A percentile compares a stretch with the other conserved stretches of the same genome.
Conservation (phyloP, 2,888 invertebrate species). For the Tenthredo scrophulariae region DNA sequence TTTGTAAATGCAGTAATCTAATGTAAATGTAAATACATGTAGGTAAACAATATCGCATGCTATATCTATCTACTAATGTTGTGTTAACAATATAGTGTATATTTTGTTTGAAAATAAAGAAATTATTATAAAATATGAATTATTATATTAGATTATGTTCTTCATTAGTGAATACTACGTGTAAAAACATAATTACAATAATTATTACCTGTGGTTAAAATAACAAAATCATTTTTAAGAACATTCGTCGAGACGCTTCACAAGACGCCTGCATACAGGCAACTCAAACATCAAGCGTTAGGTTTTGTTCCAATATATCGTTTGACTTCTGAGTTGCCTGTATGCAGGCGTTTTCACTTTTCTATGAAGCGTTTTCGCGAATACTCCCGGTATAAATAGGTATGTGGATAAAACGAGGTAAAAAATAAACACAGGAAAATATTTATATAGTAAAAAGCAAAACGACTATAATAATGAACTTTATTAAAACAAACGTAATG, state of each 20-base stretch:
- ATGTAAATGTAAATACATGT: background rate
- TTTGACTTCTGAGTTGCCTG: too few species aligned
- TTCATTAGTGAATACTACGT: too few species aligned
- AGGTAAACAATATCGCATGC: slow-evolving; percentile 10
- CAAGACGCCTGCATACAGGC: too few species aligned
- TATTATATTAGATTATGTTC: too few species aligned
- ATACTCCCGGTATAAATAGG: too few species aligned
- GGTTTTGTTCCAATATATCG: too few species aligned
- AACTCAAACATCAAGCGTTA: too few species aligned
- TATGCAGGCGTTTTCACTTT: too few species aligned
- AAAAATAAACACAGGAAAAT: background rate
- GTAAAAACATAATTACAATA: too few species aligned
- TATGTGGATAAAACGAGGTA: background rate
- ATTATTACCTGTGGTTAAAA: background rate
- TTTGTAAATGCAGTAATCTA: background rate
- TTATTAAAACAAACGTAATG: background rate
- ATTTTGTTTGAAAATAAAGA: background rate
- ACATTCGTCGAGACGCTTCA: too few species aligned
- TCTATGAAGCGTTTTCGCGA: too few species aligned
- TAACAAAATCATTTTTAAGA: background rate
- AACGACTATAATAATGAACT: background rate
- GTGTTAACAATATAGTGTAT: background rate
- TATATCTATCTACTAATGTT: background rate
- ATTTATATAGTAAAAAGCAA: background rate
- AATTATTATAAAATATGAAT: too few species aligned